Evolutionary conservation across 2,888 invertebrate genomes (phyloP), one percentile per base, ranked within the genome.

Genomic region (Ormia ochracea): DNA sequence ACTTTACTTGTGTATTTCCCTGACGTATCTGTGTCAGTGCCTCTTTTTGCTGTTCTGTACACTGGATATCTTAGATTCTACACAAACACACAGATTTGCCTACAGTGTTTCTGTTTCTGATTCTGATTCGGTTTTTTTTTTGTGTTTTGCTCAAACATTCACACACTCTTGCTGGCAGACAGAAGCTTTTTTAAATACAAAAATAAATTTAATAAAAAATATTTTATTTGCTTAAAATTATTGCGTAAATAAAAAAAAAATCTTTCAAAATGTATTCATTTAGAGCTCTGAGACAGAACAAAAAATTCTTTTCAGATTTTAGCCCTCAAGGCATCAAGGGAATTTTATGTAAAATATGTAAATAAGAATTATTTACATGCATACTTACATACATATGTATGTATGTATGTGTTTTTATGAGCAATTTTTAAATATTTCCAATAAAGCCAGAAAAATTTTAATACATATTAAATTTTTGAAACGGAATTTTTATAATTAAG

Each of bases 21-120:
- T 66, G 61, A 76, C 72, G 54, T 76, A 31, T 61, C 66, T 72
- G 79, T 75, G 75, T 72, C 66, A 70, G 69, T 70, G 21, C 23
- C 63, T 75, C 50, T 12, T 50, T 26, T 78, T 78, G 58, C 12
- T 59, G n/a, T 21, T 45, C 26, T 50, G 36, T 48, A 61, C 61
- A 61, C 50, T 72, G 50, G 59, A 72, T 61, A 52, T 52, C 41
- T 50, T 72, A 52, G 59, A 72, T 31, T 74, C 21, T 28, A 38
- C 10, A 41, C 23, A 56, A 17, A 54, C 31, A 48, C 19, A 61
- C 41, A 19, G 26, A 58, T 50, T 66, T 6, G 23, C 31, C 45
- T 41, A 48, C 65, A 65, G 56, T 43, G n/a, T n/a, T n/a, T n/a
- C n/a, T n/a, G n/a, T n/a, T n/a, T n/a, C n/a, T n/a, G n/a, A n/a